Conservation (phyloP, 2,888 invertebrate species). For the Petrolisthes manimaculis region DNA sequence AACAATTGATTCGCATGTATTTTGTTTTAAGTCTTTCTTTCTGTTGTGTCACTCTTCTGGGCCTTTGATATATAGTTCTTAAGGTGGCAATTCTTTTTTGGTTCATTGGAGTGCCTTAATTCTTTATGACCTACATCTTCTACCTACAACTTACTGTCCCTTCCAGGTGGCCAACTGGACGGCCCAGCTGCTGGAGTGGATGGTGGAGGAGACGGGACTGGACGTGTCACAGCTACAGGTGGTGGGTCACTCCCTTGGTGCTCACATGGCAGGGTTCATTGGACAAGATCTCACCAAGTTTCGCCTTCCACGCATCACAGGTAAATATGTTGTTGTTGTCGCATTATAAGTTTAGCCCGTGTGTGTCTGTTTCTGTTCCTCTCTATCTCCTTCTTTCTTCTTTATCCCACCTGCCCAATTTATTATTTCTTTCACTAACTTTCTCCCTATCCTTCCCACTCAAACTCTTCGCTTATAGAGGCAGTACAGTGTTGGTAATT, state of each 20-base stretch:
- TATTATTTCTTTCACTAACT: neutral
- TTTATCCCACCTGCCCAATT: neutral
- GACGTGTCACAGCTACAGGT: constrained; percentile 11
- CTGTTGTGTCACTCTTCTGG: no score
- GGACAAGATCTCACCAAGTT: constrained; percentile 23
- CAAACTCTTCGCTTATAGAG: neutral
- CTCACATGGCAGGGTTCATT: constrained; percentile 33
- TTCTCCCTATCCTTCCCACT: neutral
- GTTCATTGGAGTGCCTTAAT: no score
- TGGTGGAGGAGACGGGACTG: constrained; percentile 21
- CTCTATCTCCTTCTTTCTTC: neutral
- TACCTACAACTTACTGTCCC: no score
- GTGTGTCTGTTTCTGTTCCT: no score
- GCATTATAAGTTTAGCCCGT: no score
- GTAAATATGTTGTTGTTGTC: neutral
- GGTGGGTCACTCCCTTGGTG: constrained; percentile 49
- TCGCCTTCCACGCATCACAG: constrained; percentile 19
- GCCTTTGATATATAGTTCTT: no score
- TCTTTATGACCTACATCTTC: no score
- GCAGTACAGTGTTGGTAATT: neutral
- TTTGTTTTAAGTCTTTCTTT: no score
- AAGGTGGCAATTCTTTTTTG: no score
- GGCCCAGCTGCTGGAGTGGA: constrained; percentile 25
- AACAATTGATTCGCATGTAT: no score
- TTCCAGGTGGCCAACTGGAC: constrained; percentile 12